Conservation (phyloP, 2,113 vertebrate species). For the Falco punctatus region DNA sequence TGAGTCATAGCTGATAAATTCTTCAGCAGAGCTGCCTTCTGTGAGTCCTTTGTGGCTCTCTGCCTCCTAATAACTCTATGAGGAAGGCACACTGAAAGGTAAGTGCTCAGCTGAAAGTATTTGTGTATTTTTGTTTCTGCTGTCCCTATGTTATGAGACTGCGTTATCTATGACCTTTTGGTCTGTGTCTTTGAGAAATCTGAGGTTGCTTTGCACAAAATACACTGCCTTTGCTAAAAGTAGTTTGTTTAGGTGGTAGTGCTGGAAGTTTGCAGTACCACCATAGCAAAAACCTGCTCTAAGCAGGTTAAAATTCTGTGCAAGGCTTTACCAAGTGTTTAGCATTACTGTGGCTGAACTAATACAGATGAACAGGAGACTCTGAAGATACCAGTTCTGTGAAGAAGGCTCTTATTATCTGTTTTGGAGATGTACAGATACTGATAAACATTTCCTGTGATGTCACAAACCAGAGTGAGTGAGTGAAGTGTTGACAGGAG, state of each 20-base stretch:
- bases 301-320: not conserved
- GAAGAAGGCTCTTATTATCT: not conserved
- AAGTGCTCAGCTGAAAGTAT: not conserved
- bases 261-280: not conserved
- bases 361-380: not conserved
- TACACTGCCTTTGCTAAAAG: not conserved
- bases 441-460: not conserved
- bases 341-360: not conserved
- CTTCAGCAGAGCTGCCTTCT: conserved; percentile 1
- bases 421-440: not conserved
- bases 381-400: not conserved
- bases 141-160: not conserved
- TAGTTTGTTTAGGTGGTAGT: not conserved
- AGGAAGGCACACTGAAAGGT: not conserved
- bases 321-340: not conserved
- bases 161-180: not conserved
- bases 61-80: not conserved
- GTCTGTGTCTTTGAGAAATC: not conserved
- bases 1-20: not conserved
- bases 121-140: not conserved
- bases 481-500: not conserved
- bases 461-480: not conserved
- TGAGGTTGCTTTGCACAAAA: not conserved
- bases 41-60: not conserved
- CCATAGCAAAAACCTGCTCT: not conserved